Percentiles rank a stretch among this genome's conserved stretches.
Conservation (phyloP, 2,888 invertebrate species). For the Xylophagus ater region DNA sequence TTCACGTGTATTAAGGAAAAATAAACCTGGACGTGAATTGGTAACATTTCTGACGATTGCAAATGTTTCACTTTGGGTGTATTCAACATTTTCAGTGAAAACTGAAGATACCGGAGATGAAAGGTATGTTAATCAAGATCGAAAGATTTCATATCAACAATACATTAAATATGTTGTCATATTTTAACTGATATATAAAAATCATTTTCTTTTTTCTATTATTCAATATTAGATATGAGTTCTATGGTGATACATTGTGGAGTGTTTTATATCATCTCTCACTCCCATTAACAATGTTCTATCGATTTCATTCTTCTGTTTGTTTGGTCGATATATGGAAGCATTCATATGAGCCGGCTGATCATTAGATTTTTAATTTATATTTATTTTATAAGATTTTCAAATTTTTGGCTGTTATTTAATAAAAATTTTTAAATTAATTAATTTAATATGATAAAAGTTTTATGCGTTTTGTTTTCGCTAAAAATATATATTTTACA, state of each 20-base stretch:
- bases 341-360: constrained; percentile 53
- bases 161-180: background rate
- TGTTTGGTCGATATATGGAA: constrained; percentile 71
- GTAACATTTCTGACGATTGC: constrained; percentile 64
- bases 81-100: constrained; percentile 55
- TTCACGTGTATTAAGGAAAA: constrained; percentile 46
- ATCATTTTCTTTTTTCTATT: constrained; percentile 4
- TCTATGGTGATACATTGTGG: constrained; percentile 57
- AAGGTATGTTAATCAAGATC: too few relatives aligned
- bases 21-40: constrained; percentile 63
- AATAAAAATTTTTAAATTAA: too few relatives aligned
- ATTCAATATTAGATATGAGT: constrained; percentile 43
- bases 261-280: constrained; percentile 61
- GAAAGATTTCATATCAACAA: too few relatives aligned
- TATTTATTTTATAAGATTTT: background rate
- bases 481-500: too few relatives aligned
- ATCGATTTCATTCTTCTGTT: constrained; percentile 66
- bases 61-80: constrained; percentile 68
- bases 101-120: constrained; percentile 43
- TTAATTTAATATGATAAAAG: too few relatives aligned
- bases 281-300: constrained; percentile 64
- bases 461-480: too few relatives aligned
- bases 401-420: too few relatives aligned
- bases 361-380: constrained; percentile 1
- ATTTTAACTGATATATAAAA: background rate